These are phyloP conservation scores for Antedon mediterranea DNA, from an alignment of 53 echinoderm and acorn worm genomes.

Conservation along the genomic window DNA sequence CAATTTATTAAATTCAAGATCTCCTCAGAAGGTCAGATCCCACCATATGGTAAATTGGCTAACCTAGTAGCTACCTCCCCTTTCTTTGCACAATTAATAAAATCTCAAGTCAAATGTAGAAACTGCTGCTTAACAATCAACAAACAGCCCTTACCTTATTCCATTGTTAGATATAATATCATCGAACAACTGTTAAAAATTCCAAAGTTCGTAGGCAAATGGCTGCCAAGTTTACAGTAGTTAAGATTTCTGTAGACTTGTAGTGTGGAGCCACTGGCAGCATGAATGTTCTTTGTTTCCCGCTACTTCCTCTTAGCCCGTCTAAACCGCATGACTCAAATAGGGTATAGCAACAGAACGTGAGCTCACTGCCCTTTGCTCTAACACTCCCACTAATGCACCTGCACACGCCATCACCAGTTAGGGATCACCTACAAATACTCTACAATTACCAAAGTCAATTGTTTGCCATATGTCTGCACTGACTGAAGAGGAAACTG, in stretches of 20 bases:
- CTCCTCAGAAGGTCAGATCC: not conserved
- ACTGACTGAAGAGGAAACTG: conserved; percentile 1
- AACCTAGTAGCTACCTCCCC: not conserved
- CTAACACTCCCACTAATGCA: not conserved
- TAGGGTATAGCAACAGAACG: not conserved
- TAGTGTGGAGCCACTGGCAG: not conserved
- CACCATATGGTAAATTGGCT: not conserved
- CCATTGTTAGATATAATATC: not conserved
- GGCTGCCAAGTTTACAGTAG: not conserved
- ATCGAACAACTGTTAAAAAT: not conserved
- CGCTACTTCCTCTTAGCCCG: not conserved
- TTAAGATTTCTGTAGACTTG: not conserved
- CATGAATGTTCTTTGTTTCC: not conserved
- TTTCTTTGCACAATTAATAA: not conserved
- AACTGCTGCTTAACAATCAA: not conserved
- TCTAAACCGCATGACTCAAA: not conserved
- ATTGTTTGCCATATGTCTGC: not conserved
- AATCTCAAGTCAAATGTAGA: not conserved
- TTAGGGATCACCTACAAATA: not conserved
- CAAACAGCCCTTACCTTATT: not conserved
- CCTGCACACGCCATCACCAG: not conserved
- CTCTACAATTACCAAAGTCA: not conserved
- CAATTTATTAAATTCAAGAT: not conserved
- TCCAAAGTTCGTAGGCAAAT: not conserved
- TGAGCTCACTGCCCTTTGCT: not conserved